These are phyloP conservation scores for Tetrao urogallus DNA, from an alignment of 2,113 vertebrate species.

Conservation along the genomic window DNA sequence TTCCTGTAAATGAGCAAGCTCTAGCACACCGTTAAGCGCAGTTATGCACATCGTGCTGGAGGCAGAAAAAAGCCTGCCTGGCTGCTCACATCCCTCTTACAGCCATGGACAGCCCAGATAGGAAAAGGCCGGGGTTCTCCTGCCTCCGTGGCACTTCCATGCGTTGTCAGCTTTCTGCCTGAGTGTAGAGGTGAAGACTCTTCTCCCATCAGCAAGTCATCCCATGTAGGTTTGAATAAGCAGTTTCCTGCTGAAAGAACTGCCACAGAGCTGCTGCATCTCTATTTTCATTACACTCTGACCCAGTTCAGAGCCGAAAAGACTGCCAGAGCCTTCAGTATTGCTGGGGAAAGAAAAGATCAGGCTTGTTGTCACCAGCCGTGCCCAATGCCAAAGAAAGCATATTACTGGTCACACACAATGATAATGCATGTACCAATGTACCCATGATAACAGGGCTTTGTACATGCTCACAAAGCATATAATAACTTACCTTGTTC, in stretches of 20 bases:
- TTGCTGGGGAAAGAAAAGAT: background rate
- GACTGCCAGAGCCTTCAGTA: background rate
- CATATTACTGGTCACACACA: background rate
- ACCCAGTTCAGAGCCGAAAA: background rate
- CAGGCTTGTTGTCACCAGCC: background rate
- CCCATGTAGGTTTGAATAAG: accelerated
- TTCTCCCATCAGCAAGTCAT: background rate
- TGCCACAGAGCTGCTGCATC: background rate
- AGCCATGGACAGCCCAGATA: accelerated
- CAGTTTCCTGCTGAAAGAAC: background rate
- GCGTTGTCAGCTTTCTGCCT: background rate
- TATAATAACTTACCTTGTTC: slow-evolving; percentile 24
- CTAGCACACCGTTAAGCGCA: background rate
- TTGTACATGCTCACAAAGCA: slow-evolving; percentile 32
- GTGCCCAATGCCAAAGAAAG: background rate
- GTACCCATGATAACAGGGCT: background rate
- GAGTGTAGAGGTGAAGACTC: background rate
- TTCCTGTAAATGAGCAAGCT: background rate
- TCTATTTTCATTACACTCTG: background rate
- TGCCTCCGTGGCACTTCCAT: background rate
- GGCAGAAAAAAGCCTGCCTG: background rate
- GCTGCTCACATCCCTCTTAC: background rate
- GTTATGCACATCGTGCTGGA: background rate
- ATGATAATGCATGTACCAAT: background rate
- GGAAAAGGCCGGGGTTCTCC: background rate